Evolutionary conservation across 2,888 invertebrate species (phyloP).

Genomic region (Cataglyphis rosenhaueri): DNA sequence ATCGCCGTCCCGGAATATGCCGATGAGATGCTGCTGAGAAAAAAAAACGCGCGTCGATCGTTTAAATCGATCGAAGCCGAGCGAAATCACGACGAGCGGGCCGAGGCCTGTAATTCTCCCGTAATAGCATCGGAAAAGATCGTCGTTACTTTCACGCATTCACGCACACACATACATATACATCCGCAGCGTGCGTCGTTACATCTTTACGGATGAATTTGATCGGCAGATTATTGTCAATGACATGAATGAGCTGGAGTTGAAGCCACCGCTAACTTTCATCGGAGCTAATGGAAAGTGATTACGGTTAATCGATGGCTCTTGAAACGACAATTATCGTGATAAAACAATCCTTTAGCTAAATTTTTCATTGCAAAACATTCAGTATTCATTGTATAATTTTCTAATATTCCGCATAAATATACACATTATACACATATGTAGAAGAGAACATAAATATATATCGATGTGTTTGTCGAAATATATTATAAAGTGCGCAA

Average conservation of each 20-base stretch:
- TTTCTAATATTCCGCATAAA: no score
- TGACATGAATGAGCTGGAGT: neutral
- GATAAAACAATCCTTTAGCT: neutral
- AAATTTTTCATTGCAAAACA: neutral
- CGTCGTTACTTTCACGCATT: neutral
- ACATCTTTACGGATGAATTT: slow-evolving; percentile 11
- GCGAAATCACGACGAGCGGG: slow-evolving; percentile 32
- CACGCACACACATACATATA: neutral
- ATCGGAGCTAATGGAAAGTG: slow-evolving; percentile 31
- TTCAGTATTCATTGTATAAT: neutral
- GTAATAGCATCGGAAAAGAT: slow-evolving; percentile 21
- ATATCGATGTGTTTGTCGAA: neutral
- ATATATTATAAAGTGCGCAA: neutral
- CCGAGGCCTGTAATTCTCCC: slow-evolving; percentile 25
- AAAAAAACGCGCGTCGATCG: slow-evolving; percentile 21
- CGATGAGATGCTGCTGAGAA: neutral
- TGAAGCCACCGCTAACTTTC: slow-evolving; percentile 8
- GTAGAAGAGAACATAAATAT: neutral
- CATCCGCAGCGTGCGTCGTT: neutral
- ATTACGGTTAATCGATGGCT: neutral
- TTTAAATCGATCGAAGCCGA: slow-evolving; percentile 17
- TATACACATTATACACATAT: neutral
- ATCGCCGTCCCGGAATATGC: neutral
- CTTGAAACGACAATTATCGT: neutral
- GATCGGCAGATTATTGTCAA: slow-evolving; percentile 21